Conservation (phyloP, 2,113 vertebrate species). For the Psephotus haematonotus region DNA sequence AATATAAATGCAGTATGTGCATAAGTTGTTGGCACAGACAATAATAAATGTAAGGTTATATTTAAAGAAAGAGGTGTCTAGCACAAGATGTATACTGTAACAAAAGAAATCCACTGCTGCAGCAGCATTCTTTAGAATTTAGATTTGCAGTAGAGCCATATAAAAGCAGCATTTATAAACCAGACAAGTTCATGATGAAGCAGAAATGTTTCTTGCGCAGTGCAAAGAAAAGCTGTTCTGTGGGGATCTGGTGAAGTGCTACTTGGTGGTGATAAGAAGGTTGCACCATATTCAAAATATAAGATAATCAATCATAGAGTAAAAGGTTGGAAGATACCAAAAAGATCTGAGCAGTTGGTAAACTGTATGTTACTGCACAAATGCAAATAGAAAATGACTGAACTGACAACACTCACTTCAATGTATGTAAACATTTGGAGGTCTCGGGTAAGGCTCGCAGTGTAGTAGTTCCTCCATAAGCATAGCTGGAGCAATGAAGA, state of each 20-base stretch:
- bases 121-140: neutral
- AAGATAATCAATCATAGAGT: neutral
- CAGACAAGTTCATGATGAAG: neutral
- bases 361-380: neutral
- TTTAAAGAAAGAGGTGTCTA: neutral
- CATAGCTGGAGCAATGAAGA: neutral
- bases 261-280: neutral
- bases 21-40: neutral
- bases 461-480: neutral
- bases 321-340: neutral
- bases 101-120: neutral
- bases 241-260: neutral
- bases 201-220: neutral
- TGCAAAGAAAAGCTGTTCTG: neutral
- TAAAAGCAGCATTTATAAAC: neutral
- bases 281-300: neutral
- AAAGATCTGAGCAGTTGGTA: neutral
- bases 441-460: neutral
- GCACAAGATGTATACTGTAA: neutral
- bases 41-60: neutral
- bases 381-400: neutral
- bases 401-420: neutral
- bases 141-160: neutral
- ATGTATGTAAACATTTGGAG: neutral
- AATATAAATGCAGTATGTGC: neutral